phyloP scores from a whole-genome alignment of 2,888 invertebrate species.

The Euproctis similis region DNA sequence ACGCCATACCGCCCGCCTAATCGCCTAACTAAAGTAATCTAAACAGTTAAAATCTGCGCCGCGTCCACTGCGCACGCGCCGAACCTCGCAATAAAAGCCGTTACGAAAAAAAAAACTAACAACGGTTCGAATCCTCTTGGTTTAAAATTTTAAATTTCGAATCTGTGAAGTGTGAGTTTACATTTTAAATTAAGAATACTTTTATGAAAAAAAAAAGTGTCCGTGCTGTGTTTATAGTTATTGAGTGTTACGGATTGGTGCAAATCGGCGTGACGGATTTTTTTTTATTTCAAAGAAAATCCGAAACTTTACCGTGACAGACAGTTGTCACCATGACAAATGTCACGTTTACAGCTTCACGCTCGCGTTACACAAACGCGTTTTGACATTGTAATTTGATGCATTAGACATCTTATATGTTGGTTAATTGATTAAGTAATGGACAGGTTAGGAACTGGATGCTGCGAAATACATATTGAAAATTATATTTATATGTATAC shows the following conservation, averaged over 20 bases:
- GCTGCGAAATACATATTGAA: slow-evolving; percentile 16
- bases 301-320: slow-evolving; percentile 10
- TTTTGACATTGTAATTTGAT: slow-evolving; percentile 30
- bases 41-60: slow-evolving; percentile 64
- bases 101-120: slow-evolving; percentile 27
- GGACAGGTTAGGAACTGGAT: slow-evolving; percentile 24
- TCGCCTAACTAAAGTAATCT: slow-evolving; percentile 19
- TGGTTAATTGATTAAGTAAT: slow-evolving; percentile 35
- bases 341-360: slow-evolving; percentile 18
- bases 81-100: slow-evolving; percentile 17
- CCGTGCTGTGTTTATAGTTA: slow-evolving; percentile 13
- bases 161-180: slow-evolving; percentile 10
- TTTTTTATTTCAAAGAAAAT: slow-evolving; percentile 5
- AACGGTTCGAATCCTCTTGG: slow-evolving; percentile 27
- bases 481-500: slow-evolving; percentile 7
- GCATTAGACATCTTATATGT: slow-evolving; percentile 26
- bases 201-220: slow-evolving; percentile 6
- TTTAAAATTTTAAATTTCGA: slow-evolving; percentile 8
- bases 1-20: slow-evolving; percentile 19
- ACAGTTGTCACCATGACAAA: slow-evolving; percentile 17
- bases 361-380: slow-evolving; percentile 19
- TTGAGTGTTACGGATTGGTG: slow-evolving; percentile 18
- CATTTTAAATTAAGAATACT: background rate
- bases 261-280: slow-evolving; percentile 17
- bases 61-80: slow-evolving; percentile 66